Conservation (phyloP, 2,113 vertebrate genomes). For the Hucho hucho region DNA sequence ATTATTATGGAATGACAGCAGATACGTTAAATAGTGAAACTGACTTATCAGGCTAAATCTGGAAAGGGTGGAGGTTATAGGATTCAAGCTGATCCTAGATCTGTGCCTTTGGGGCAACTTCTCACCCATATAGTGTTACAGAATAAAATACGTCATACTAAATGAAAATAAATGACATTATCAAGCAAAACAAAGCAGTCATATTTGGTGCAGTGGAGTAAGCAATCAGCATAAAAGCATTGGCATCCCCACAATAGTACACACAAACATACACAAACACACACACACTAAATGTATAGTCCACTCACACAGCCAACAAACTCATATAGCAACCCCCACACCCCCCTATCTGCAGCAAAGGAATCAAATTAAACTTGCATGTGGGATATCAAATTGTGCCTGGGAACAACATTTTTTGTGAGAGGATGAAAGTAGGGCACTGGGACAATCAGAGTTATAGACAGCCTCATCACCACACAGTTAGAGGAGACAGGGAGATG, state of each 20-base stretch:
- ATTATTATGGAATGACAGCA: neutral
- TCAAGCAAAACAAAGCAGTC: slow-evolving; percentile 19
- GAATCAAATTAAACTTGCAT: slow-evolving; percentile 76
- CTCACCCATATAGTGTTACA: too few relatives aligned
- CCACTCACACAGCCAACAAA: slow-evolving; percentile 28
- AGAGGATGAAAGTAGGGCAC: slow-evolving; percentile 68
- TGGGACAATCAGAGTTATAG: slow-evolving; percentile 61
- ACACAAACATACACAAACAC: slow-evolving; percentile 2
- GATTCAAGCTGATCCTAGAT: too few relatives aligned
- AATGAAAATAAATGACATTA: neutral
- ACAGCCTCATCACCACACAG: neutral
- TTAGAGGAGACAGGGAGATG: slow-evolving; percentile 13
- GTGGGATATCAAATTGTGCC: slow-evolving; percentile 70
- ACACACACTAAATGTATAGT: slow-evolving; percentile 4
- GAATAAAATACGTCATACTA: too few relatives aligned
- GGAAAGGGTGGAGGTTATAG: neutral
- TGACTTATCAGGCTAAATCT: too few relatives aligned
- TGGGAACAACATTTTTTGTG: slow-evolving; percentile 32
- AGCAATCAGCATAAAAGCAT: slow-evolving; percentile 33
- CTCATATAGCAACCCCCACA: slow-evolving; percentile 32
- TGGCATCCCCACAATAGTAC: slow-evolving; percentile 7
- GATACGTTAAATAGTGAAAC: neutral
- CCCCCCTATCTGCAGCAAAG: slow-evolving; percentile 43
- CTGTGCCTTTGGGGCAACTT: too few relatives aligned
- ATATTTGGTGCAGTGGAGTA: slow-evolving; percentile 7